Evolutionary conservation across 53 echinoderm and acorn worm species (phyloP), one percentile per base, ranked within the genome.

Genomic region (Holothuria leucospilota): DNA sequence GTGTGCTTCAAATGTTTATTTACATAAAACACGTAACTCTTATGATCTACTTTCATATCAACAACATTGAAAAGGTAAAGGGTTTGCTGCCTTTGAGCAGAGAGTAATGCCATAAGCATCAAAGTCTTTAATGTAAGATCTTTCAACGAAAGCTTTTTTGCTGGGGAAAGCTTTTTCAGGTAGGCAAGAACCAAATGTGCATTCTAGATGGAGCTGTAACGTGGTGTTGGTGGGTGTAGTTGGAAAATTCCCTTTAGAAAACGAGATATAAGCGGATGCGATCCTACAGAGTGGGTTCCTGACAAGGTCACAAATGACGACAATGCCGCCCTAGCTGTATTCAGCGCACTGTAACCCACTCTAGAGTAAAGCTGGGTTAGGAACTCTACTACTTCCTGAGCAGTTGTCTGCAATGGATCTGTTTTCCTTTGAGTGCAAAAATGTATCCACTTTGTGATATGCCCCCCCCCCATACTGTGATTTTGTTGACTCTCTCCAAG

Each of bases 401-500:
- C 24, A 65, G 65, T 26, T 26, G 65, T 11, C 25, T 26, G 10
- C 28, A 26, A 26, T 65, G 65, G 65, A 65, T 65, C 28, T 24
- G 28, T 11, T 65, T 65, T 28, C 65, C 65, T 65, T 65, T 65
- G 13, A 65, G 25, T 6, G 65, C 86, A 86, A 62, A 74, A 86
- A 4, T 15, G 4, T 6, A 71, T 59, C 86, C 86, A 89, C n/a
- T 71, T 84, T 8, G 23, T 38, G 24, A 69, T 68, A 26, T 85
- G 46, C 30, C 68, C 60, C 4, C 60, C 30, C 68, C 60, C 4
- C 60, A 80, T 89, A 89, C 27, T 89, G 83, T 78, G 58, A 61
- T 63, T 70, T 62, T 9, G 89, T 89, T 16, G 89, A 83, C 21
- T 5, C 13, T 75, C 86, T 65, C 86, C 86, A 73, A 13, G 86